Evolutionary conservation across 2,888 invertebrate species (phyloP), one percentile per base, ranked within the genome.

Genomic region (Ormyrus labotus): DNA sequence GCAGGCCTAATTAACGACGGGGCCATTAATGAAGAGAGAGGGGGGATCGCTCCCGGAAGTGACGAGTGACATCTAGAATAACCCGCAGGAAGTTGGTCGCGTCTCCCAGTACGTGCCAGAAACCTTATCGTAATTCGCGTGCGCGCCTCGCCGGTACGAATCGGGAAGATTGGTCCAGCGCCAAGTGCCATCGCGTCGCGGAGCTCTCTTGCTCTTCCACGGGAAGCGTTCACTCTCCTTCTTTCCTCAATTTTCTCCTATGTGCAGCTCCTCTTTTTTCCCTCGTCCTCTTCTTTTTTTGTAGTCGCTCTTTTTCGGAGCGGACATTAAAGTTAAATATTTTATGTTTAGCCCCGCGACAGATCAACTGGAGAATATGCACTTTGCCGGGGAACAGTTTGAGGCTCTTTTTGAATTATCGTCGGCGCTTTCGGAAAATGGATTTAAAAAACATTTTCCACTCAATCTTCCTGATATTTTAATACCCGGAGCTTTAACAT

Each of bases 101-200:
- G 60, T 67, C 53, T 83, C 70, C 80, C 76, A 47, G 74, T 84
- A 83, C 77, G 84, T 85, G 86, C 85, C 86, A 87, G 86, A 86
- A 86, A 85, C 83, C 85, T 87, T 87, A 88, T 88, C 88, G 85
- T 85, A 85, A 88, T 87, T 87, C 84, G 85, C 83, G 81, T 83
- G 82, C 82, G 82, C 48, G 7, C 47, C 55, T 48, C 83, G 84
- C 84, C 84, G 83, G 80, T 85, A 84, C 85, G 68, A 81, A 81
- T 81, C 78, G 83, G 83, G 78, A 81, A 78, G 83, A 87, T 89
- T 89, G 89, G 89, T 87, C 85, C 78, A 64, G 84, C 84, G 89
- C 89, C 89, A 88, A 88, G 85, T 87, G 84, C 82, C 34, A 80
- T 82, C 84, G 85, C 51, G 13, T 19, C 48, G 63, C n/a, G 61